Evolutionary conservation across 2,113 vertebrate genomes (phyloP).

Genomic region (Laticauda laticaudata): DNA sequence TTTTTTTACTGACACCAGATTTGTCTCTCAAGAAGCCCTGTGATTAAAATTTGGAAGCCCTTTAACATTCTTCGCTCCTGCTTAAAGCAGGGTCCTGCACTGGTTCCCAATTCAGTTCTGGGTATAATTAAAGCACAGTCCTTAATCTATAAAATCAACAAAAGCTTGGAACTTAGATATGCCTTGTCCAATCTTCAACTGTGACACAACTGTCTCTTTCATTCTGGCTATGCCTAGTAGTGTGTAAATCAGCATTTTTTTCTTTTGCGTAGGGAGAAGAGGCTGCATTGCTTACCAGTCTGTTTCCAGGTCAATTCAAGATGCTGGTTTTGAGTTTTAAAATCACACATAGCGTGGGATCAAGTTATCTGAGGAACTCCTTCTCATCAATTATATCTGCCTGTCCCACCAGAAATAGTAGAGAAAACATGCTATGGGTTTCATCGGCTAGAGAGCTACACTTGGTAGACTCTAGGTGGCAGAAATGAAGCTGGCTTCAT

Average conservation of each 20-base stretch:
- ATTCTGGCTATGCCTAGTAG: not conserved
- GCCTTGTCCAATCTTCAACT: not conserved
- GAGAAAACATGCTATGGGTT: not conserved
- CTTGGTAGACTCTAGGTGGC: no score
- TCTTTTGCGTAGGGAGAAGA: not conserved
- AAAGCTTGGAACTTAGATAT: not conserved
- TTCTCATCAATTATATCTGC: not conserved
- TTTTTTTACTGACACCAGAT: not conserved
- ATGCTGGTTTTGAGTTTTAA: not conserved
- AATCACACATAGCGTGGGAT: not conserved
- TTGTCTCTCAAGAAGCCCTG: not conserved
- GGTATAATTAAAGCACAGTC: not conserved
- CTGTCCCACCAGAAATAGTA: not conserved
- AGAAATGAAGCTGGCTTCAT: no score
- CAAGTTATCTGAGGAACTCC: not conserved
- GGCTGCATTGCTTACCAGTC: not conserved
- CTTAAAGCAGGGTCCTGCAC: not conserved
- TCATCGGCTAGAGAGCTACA: no score
- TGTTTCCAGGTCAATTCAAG: no score
- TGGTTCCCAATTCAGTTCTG: not conserved
- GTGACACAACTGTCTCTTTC: not conserved
- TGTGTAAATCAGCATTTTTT: not conserved
- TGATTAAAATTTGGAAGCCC: not conserved
- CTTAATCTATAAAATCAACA: not conserved
- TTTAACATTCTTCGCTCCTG: not conserved